phyloP scores from a whole-genome alignment of 2,888 invertebrate species.

The Cephus spinipes region DNA sequence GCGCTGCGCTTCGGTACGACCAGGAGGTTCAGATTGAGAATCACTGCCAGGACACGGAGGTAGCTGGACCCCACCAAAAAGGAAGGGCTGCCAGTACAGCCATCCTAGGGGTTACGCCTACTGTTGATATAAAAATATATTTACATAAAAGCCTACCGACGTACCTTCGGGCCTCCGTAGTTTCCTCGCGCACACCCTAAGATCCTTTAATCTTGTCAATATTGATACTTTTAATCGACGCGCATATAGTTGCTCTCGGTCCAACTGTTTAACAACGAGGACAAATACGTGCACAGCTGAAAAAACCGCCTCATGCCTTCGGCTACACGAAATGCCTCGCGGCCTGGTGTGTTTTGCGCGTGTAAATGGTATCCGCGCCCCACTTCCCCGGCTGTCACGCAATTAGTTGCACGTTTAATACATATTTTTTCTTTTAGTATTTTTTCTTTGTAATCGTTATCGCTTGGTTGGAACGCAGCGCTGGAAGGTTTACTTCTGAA shows the following conservation, averaged over 20 bases:
- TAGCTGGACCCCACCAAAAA: background rate
- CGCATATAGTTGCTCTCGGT: slow-evolving; percentile 37
- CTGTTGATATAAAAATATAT: background rate
- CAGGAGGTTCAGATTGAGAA: background rate
- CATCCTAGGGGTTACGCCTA: background rate
- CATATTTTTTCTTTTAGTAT: background rate
- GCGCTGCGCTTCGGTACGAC: background rate
- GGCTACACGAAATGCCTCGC: background rate
- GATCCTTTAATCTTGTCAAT: slow-evolving; percentile 46
- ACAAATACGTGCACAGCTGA: slow-evolving; percentile 38
- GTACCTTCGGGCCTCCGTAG: background rate
- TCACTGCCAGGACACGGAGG: background rate
- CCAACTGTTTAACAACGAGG: slow-evolving; percentile 29
- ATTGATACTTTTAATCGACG: slow-evolving; percentile 61
- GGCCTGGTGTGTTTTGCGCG: background rate
- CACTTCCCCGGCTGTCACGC: background rate
- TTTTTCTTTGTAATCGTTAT: background rate
- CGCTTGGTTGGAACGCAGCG: background rate
- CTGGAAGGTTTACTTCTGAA: background rate
- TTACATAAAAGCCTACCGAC: background rate
- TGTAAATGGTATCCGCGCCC: background rate
- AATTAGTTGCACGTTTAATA: background rate
- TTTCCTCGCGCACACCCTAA: background rate
- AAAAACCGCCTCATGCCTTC: slow-evolving; percentile 23
- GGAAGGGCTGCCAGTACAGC: background rate